Percentiles rank a stretch among this genome's conserved stretches.
These are phyloP conservation scores for Vidua chalybeata DNA, from an alignment of 2,113 vertebrate species.

Conservation along the genomic window DNA sequence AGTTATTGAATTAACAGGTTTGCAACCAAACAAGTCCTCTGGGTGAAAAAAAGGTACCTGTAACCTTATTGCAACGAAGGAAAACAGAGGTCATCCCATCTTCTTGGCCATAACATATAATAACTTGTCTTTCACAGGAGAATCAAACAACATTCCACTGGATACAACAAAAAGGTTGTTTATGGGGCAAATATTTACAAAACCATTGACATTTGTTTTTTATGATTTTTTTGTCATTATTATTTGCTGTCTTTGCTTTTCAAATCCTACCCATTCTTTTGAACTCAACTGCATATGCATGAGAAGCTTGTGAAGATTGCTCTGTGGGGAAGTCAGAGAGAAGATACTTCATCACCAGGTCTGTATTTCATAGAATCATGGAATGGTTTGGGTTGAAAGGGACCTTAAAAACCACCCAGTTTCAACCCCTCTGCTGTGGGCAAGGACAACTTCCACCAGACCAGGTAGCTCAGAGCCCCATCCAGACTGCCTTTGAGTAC, in stretches of 20 bases:
- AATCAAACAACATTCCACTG: neutral
- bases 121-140: neutral
- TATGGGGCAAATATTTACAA: neutral
- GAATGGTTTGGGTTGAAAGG: neutral
- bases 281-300: neutral
- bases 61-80: neutral
- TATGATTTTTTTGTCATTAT: neutral
- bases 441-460: neutral
- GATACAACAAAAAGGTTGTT: neutral
- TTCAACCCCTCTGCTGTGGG: accelerated
- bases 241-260: neutral
- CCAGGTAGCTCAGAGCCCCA: accelerated
- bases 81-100: neutral
- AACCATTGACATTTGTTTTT: accelerated
- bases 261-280: neutral
- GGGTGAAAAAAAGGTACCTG: neutral
- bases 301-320: neutral
- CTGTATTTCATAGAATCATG: neutral
- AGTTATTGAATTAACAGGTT: neutral
- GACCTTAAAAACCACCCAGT: no score
- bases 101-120: neutral
- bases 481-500: neutral
- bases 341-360: neutral
- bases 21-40: neutral
- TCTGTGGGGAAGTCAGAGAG: neutral